Evolutionary conservation across 1,140 invertebrate species (phyloP), one percentile per base, ranked within the genome.

Genomic region (Semibalanus balanoides): DNA sequence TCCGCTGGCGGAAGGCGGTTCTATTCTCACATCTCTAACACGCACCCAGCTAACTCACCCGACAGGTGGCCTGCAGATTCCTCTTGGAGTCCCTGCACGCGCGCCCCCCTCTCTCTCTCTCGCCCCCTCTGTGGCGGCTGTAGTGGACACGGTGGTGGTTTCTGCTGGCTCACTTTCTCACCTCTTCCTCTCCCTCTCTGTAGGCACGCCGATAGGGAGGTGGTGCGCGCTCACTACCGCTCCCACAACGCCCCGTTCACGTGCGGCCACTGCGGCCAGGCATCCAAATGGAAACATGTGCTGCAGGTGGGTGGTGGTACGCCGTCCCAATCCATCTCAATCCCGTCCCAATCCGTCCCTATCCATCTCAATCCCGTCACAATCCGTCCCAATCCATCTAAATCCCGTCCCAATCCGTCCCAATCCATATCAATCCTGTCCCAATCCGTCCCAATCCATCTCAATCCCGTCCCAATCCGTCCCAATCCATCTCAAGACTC

Each of bases 181-280:
- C 35, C 35, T 40, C 22, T 25, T 19, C 22, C 51, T 64, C 51
- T 64, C 11, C 22, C 19, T 43, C 72, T 75, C 31, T 27, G 74
- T 76, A 89, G 89, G 77, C 87, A 91, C 82, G 84, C 86, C 1
- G 89, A 87, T 78, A 87, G 88, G 30, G 87, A 89, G 30, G 86
- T 87, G 0, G 88, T 91, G 0, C 83, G 91, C 51, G 84, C 85
- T 27, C 90, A 92, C 77, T 72, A 72, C 70, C 70, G 70, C 70
- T 28, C 28, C 0, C 70, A 72, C 70, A 30, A 29, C 28, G 70
- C 29, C 9, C 70, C 29, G 3, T 72, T 29, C 70, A 17, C 19
- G 25, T 72, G 70, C 19, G 70, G 28, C 29, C 70, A 72, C 70
- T 72, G 70, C 29, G 70, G 70, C 29, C 70, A 72, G n/a, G 22